Evolutionary conservation across 2,113 vertebrate species (phyloP), one percentile per base, ranked within the genome.

Genomic region (Corythornis vintsioides): DNA sequence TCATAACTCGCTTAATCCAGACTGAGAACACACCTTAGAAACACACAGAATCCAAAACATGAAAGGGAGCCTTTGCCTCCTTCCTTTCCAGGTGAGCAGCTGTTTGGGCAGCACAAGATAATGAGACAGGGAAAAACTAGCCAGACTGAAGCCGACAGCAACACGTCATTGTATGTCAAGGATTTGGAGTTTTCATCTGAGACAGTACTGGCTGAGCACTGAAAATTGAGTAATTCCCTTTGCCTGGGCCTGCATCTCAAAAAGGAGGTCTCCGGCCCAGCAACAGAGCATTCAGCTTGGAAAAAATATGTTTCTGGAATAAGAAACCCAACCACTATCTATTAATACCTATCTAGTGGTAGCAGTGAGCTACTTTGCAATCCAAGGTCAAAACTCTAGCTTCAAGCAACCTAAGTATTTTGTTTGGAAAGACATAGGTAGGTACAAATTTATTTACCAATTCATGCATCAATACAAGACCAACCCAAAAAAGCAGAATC

Each of bases 1-100:
- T 88, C 80, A 86, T 85, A 96, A 76, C 50, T 73, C 81, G 38
- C 77, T 86, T 94, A 94, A 94, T 90, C 92, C 90, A 84, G 77
- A 43, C 65, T 78, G 53, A 81, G 86, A 92, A 92, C 86, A 85
- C 20, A 0, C 89, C 86, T 94, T 90, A 88, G 83, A 91, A 92
- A 92, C 10, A 1, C 40, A 86, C 35, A 60, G 63, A 85, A 79
- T 76, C 55, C 50, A 83, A 84, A 92, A 94, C 74, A 85, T 33
- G 55, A 94, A 94, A 92, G 42, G 29, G 14, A 86, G 10, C 18
- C 53, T 82, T 90, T 69, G 42, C 74, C 83, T 93, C 73, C 82
- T 94, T 70, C 61, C 76, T 83, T 88, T 59, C 47, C 90, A 66
- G 59, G 48, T 71, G 11, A 93, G 83, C 84, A 82, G 53, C 74